Conservation (phyloP, 2,888 invertebrate genomes). For the Torymus texanus region DNA sequence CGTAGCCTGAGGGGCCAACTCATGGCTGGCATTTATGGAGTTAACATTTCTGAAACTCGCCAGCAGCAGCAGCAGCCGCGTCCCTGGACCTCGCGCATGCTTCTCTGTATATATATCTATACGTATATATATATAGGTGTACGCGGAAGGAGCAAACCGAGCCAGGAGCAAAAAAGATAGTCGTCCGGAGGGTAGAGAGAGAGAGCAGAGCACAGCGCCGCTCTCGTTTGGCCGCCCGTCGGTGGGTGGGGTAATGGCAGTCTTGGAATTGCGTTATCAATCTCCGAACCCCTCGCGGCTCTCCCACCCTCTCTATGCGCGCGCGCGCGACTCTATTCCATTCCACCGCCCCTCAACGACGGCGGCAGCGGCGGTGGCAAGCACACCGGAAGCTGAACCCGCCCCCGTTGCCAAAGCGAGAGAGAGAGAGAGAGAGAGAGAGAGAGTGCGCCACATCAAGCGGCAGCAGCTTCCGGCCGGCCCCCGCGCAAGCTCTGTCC, state of each 20-base stretch:
- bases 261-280: conserved; percentile 76
- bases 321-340: conserved; percentile 73
- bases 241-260: conserved; percentile 74
- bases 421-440: conserved; percentile 13
- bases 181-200: conserved; percentile 59
- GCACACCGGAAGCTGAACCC: conserved; percentile 60
- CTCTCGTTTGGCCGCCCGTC: conserved; percentile 56
- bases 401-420: conserved; percentile 58
- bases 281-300: conserved; percentile 70
- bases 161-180: conserved; percentile 72
- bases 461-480: conserved; percentile 59
- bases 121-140: conserved; percentile 19
- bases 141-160: conserved; percentile 59
- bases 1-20: conserved; percentile 58
- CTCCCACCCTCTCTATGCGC: conserved; percentile 59
- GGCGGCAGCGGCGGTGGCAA: conserved; percentile 54
- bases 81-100: conserved; percentile 61
- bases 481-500: conserved; percentile 61
- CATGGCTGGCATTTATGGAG: conserved; percentile 73
- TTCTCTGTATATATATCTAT: neutral
- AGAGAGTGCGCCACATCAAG: conserved; percentile 66
- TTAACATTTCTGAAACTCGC: conserved; percentile 75
- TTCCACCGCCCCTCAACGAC: conserved; percentile 75
- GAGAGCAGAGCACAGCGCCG: conserved; percentile 53
- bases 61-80: conserved; percentile 54